Evolutionary conservation across 2,888 invertebrate genomes (phyloP).

Genomic region (Leptogaster cylindrica): DNA sequence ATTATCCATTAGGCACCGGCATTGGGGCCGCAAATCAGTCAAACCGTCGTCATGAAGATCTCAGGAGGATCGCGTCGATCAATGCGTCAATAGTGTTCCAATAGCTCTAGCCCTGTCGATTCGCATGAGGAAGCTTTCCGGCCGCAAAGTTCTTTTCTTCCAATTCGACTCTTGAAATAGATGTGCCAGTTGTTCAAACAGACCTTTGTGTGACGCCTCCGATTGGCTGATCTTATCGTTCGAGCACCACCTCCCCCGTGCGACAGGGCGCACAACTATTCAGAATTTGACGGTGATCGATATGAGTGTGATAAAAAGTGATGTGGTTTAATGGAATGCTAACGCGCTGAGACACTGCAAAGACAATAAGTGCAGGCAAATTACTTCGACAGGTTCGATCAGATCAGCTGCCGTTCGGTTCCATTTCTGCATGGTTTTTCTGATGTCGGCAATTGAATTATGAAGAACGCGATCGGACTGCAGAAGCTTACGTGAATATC

Average conservation of each 20-base stretch:
- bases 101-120: conserved; percentile 15
- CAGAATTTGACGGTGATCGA: conserved; percentile 3
- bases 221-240: conserved; percentile 1
- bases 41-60: conserved; percentile 14
- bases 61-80: conserved; percentile 22
- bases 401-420: conserved; percentile 7
- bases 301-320: conserved; percentile 24
- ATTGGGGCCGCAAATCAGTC: conserved; percentile 31
- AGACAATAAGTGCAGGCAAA: conserved; percentile 35
- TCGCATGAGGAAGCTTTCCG: conserved; percentile 26
- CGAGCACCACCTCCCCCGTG: conserved; percentile 6
- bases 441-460: conserved; percentile 5
- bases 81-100: conserved; percentile 31
- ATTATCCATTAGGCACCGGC: conserved; percentile 39
- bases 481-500: conserved; percentile 22
- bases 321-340: conserved; percentile 39
- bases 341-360: conserved; percentile 9
- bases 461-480: conserved; percentile 35
- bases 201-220: conserved; percentile 25
- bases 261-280: not conserved
- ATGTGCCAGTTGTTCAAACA: not conserved
- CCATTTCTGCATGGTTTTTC: not conserved
- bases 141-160: conserved; percentile 14
- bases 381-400: conserved; percentile 15
- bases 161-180: conserved; percentile 39